Evolutionary conservation across 2,113 vertebrate genomes (phyloP).

Genomic region (Oreochromis aureus): DNA sequence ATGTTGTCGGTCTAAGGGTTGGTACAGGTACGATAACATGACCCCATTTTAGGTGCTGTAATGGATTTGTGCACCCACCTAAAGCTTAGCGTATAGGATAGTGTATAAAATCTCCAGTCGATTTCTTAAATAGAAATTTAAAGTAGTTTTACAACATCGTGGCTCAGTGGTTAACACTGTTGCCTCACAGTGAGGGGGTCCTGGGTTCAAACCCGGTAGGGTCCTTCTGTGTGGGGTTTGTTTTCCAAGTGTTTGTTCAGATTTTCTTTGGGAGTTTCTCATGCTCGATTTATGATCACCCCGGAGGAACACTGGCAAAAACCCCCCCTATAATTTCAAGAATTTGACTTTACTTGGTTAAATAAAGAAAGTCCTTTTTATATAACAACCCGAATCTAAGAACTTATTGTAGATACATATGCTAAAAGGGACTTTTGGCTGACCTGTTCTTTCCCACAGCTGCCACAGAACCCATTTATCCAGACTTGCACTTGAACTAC

Average conservation of each 20-base stretch:
- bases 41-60: constrained; percentile 39
- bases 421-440: background rate
- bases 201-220: background rate
- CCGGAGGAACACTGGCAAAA: rapidly evolving
- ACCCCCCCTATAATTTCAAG: rapidly evolving
- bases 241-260: rapidly evolving
- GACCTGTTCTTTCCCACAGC: rapidly evolving
- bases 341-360: background rate
- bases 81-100: background rate
- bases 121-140: background rate
- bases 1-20: constrained; percentile 39
- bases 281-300: background rate
- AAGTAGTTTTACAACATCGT: background rate
- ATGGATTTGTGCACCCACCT: constrained; percentile 18
- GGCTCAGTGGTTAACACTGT: background rate
- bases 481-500: background rate
- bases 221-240: background rate
- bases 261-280: background rate
- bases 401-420: background rate
- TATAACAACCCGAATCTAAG: background rate
- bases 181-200: rapidly evolving
- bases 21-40: constrained; percentile 31
- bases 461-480: background rate
- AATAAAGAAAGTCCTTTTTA: background rate
- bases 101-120: background rate